These are phyloP conservation scores for Timandra comae DNA, from an alignment of 2,888 invertebrate species.

Conservation along the genomic window DNA sequence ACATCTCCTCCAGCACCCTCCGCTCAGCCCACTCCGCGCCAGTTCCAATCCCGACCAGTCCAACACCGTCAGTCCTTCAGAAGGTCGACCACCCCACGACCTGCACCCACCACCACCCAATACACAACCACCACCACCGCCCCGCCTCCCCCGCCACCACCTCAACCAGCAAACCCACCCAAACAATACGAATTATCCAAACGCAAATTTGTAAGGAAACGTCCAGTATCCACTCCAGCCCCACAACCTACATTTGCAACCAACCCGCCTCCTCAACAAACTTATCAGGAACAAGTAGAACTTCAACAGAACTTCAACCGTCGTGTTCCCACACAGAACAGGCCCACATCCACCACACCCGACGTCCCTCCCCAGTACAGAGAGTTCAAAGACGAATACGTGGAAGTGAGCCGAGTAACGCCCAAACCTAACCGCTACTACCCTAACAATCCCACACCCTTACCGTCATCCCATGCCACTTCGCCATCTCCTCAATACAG, in stretches of 20 bases:
- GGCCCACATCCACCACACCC: constrained; percentile 33
- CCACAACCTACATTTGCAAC: constrained; percentile 38
- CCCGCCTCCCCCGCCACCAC: constrained; percentile 29
- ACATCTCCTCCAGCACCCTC: constrained; percentile 24
- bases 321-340: constrained; percentile 37
- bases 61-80: constrained; percentile 40
- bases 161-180: constrained; percentile 33
- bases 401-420: constrained; percentile 63
- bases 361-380: constrained; percentile 57
- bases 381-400: constrained; percentile 63
- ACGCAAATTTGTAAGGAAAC: constrained; percentile 60
- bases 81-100: constrained; percentile 60
- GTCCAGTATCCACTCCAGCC: constrained; percentile 48
- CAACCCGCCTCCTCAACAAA: constrained; percentile 35
- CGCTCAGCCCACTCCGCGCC: constrained; percentile 30
- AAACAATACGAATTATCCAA: constrained; percentile 51
- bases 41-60: too few relatives aligned
- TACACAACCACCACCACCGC: constrained; percentile 34
- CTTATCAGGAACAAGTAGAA: constrained; percentile 37
- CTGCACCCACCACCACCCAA: constrained; percentile 39
- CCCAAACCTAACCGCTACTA: constrained; percentile 35
- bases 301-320: constrained; percentile 38
- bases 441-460: constrained; percentile 40
- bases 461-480: constrained; percentile 44
- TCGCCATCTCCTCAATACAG: constrained; percentile 40